phyloP scores from a whole-genome alignment of 2,797 vertebrate species.

The Pogonophryne albipinna region DNA sequence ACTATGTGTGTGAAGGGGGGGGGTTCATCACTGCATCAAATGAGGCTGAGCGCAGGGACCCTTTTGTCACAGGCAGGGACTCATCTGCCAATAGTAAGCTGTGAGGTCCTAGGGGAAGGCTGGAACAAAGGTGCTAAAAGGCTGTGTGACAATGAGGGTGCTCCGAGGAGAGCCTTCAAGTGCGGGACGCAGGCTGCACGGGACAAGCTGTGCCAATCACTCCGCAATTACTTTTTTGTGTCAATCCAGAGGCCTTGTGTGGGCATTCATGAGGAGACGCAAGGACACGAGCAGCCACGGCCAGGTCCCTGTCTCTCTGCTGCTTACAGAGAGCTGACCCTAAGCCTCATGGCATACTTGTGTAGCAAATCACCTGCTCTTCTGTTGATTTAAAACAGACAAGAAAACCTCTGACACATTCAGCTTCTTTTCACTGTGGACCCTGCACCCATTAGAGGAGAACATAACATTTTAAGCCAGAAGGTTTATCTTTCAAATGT shows the following conservation, averaged over 20 bases:
- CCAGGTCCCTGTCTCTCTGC: conserved; percentile 37
- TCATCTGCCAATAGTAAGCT: conserved; percentile 90
- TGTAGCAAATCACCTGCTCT: conserved; percentile 51
- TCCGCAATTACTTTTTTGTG: conserved; percentile 83
- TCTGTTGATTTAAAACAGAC: conserved; percentile 24
- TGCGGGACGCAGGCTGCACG: conserved; percentile 74
- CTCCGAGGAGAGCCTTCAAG: conserved; percentile 83
- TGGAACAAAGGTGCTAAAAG: conserved; percentile 97
- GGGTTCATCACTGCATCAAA: conserved; percentile 82
- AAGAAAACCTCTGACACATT: conserved; percentile 9
- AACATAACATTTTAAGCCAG: not conserved
- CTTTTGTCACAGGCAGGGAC: conserved; percentile 93
- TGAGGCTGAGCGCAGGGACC: conserved; percentile 85
- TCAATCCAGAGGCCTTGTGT: conserved; percentile 70
- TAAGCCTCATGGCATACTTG: conserved; percentile 31
- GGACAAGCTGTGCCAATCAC: conserved; percentile 87
- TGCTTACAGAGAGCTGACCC: conserved; percentile 47
- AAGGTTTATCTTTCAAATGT: conserved; percentile 1
- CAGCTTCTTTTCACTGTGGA: not conserved
- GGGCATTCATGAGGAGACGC: conserved; percentile 70
- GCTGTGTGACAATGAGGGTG: conserved; percentile 90
- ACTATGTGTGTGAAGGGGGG: conserved; percentile 13
- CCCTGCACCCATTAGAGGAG: conserved; percentile 6
- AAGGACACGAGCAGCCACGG: conserved; percentile 67
- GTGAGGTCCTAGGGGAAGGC: conserved; percentile 88